Conservation (phyloP, 53 echinoderm and acorn worm genomes). For the Mesocentrotus franciscanus region DNA sequence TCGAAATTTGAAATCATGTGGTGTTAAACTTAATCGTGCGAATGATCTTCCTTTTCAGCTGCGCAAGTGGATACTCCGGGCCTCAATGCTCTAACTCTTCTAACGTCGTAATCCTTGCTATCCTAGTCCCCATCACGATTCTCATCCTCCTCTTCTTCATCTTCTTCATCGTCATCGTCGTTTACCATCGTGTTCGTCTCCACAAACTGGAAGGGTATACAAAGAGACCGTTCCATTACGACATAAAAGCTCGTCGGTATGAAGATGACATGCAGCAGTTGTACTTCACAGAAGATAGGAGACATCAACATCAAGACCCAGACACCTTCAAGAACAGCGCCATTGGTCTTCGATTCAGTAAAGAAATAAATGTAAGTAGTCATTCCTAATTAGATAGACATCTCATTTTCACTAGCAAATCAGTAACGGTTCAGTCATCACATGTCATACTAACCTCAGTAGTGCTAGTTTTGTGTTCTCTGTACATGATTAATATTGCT, state of each 20-base stretch:
- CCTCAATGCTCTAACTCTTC: not conserved
- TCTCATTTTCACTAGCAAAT: not conserved
- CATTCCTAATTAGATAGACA: not conserved
- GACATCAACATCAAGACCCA: not conserved
- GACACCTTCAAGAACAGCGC: not conserved
- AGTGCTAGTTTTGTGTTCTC: too few relatives aligned
- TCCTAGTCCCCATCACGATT: not conserved
- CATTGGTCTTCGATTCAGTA: constrained; percentile 11
- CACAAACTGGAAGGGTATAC: constrained; percentile 12
- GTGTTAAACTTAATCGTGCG: not conserved
- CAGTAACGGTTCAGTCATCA: not conserved
- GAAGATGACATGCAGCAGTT: not conserved
- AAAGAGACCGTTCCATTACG: not conserved
- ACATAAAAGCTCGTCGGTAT: not conserved
- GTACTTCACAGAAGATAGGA: not conserved
- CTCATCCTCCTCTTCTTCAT: not conserved
- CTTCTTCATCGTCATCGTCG: constrained; percentile 18
- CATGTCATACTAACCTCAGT: too few relatives aligned
- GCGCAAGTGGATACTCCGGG: not conserved
- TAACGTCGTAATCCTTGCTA: not conserved
- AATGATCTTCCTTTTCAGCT: not conserved
- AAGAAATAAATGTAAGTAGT: constrained; percentile 36
- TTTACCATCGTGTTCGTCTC: constrained; percentile 10
- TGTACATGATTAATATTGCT: too few relatives aligned
- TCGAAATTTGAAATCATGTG: not conserved